These are phyloP conservation scores for Tragelaphus imberbis DNA, from an alignment of 2,113 vertebrate genomes.

Conservation along the genomic window DNA sequence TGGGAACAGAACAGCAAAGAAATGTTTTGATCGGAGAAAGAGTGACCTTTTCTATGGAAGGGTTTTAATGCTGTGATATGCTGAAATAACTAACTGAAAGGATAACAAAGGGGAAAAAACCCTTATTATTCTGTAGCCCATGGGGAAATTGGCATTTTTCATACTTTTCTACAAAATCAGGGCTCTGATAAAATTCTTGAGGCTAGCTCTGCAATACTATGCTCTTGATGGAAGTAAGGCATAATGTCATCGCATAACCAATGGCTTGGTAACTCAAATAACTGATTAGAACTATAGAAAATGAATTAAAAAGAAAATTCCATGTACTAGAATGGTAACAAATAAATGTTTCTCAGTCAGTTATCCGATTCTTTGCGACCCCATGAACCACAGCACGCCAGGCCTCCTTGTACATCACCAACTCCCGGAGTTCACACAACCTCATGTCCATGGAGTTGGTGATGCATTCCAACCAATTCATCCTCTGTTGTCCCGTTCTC, in stretches of 20 bases:
- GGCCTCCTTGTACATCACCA: too few relatives aligned
- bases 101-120: constrained; percentile 39
- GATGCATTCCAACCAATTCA: too few relatives aligned
- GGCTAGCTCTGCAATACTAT: background rate
- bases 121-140: constrained; percentile 57
- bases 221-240: background rate
- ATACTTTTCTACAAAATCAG: constrained; percentile 55
- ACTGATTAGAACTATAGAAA: background rate
- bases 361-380: too few relatives aligned
- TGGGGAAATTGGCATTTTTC: constrained; percentile 64
- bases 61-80: constrained; percentile 81
- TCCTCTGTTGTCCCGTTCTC: too few relatives aligned
- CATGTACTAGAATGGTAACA: background rate
- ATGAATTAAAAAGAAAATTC: background rate
- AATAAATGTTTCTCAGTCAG: background rate
- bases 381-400: too few relatives aligned
- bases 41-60: constrained; percentile 82
- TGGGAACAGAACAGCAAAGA: constrained; percentile 78
- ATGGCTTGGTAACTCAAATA: background rate
- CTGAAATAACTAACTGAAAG: constrained; percentile 75
- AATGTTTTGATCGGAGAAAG: constrained; percentile 80
- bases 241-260: background rate
- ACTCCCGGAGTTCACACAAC: too few relatives aligned
- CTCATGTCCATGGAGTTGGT: too few relatives aligned
- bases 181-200: constrained; percentile 8